Evolutionary conservation across 2,797 vertebrate species (phyloP), one percentile per base, ranked within the genome.

Genomic region (Poecilia picta): DNA sequence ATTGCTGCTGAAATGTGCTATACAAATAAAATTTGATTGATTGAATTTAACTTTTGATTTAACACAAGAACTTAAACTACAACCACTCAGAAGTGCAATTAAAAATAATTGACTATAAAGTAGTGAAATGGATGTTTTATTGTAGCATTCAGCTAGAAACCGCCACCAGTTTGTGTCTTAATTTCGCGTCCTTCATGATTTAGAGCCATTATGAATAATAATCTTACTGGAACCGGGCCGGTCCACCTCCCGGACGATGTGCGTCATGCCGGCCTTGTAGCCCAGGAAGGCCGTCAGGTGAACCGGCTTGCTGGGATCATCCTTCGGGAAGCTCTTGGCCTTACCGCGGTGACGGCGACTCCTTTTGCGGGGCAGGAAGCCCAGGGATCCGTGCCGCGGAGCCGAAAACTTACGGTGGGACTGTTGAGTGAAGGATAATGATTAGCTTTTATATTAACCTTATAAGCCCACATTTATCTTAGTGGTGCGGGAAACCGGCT

Each of bases 331-430:
- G 91, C 98, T 99, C 97, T 99, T 99, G 72, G 97, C 98, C 91
- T 99, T 99, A 8, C 98, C 98, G 0, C 98, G 96, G 86, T 99
- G 98, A 73, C 98, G 96, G 51, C 96, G 93, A 41, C 97, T 96
- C 89, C 98, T 97, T 86, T 99, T 99, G 78, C 98, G 98, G 75
- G 98, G 98, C 93, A 99, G 81, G 87, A 99, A 99, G 84, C 98
- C 98, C 94, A 99, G 89, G 0, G 98, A 99, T 0, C 98, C 98
- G 1, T 99, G 98, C 36, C 98, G 95, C 0, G 98, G 98, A 78
- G 98, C 98, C 0, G 98, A 99, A 92, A 99, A 99, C 87, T 99
- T 99, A 74, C 98, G 96, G 95, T 99, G 98, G 76, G 98, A 99
- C 98, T 99, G 25, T 0, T 0, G 5, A 33, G 0, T 3, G 53